Base-by-base conservation (phyloP, 1,140 invertebrate genomes). In the Neodiprion fabricii region DNA sequence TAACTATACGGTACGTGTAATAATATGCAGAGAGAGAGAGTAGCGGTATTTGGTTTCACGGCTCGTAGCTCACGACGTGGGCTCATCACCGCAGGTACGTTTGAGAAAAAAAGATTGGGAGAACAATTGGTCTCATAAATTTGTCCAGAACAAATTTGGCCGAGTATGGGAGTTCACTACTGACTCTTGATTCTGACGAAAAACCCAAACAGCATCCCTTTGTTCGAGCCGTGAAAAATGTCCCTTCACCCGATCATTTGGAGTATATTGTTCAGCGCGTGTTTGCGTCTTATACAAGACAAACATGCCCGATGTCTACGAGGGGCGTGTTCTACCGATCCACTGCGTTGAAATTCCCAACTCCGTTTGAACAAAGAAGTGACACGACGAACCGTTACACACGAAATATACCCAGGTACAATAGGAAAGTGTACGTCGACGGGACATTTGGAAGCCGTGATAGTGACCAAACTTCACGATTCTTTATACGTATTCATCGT, bases 61-160 rank as follows among this genome's bases (percentile, higher is more conserved):
- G 28, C 28, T 40, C 28, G 28, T 2, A 40, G 5, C 28, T 40
- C 28, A 40, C 28, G 5, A 40, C 28, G 28, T 40, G 28, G 28
- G 28, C 28, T 40, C 28, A 40, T 40, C 28, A 40, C 28, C 28
- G 5, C 28, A 40, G 28, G 28, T 40, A 40, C 28, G 28, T 2
- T 40, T 61, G 53, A 61, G 28, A 40, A 5, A 61, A 61, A 69
- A 47, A 69, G 21, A 23, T 12, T 69, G 17, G 12, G 11, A 69
- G 67, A 69, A 69, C 67, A 69, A 69, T 69, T 47, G 67, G 9
- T 23, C 67, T 11, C 67, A 23, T 69, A 69, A 69, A 69, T 23
- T 69, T 69, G 11, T 11, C 67, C 1, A 3, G 3, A 3, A 61
- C 53, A 40, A 40, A 5, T 61, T 61, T 12, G 53, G 53, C 28